These are phyloP conservation scores for Propithecus deckenii DNA, from an alignment of 2,797 vertebrate genomes.

Conservation along the genomic window DNA sequence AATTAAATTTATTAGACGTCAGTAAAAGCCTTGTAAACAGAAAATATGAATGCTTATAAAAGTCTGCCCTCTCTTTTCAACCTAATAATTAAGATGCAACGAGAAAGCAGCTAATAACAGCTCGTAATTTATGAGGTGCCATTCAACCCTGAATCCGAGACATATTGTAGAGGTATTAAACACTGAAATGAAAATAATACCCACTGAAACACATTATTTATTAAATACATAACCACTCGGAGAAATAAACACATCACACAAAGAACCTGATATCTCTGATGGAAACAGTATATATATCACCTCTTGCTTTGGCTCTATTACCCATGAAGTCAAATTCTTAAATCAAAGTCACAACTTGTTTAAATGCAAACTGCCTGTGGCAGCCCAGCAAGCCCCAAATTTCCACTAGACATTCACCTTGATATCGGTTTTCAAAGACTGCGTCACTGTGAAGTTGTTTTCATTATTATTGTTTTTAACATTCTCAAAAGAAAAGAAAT, in stretches of 20 bases:
- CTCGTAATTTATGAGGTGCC: conserved; percentile 79
- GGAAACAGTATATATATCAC: conserved; percentile 50
- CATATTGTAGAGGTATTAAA: conserved; percentile 70
- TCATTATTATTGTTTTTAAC: conserved; percentile 26
- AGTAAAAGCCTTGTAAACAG: conserved; percentile 84
- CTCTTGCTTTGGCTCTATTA: conserved; percentile 51
- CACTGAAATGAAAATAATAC: conserved; percentile 70
- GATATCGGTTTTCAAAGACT: conserved; percentile 60
- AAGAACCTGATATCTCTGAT: conserved; percentile 51
- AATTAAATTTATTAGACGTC: conserved; percentile 82
- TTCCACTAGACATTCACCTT: conserved; percentile 44
- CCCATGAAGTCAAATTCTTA: conserved; percentile 64
- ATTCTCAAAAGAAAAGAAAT: conserved; percentile 27
- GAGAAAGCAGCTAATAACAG: conserved; percentile 73
- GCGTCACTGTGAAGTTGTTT: neutral
- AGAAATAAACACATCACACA: conserved; percentile 75
- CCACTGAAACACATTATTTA: conserved; percentile 79
- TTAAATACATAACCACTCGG: conserved; percentile 70
- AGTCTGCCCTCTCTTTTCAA: conserved; percentile 76
- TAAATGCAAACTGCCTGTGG: conserved; percentile 64
- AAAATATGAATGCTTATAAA: conserved; percentile 83
- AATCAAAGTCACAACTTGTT: conserved; percentile 56
- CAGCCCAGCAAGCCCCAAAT: neutral
- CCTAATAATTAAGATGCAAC: conserved; percentile 78
- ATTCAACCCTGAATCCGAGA: conserved; percentile 63